Percentiles rank a stretch among this genome's conserved stretches.
Evolutionary conservation across 2,797 vertebrate genomes (phyloP).

Genomic region (Lutjanus campechanus): DNA sequence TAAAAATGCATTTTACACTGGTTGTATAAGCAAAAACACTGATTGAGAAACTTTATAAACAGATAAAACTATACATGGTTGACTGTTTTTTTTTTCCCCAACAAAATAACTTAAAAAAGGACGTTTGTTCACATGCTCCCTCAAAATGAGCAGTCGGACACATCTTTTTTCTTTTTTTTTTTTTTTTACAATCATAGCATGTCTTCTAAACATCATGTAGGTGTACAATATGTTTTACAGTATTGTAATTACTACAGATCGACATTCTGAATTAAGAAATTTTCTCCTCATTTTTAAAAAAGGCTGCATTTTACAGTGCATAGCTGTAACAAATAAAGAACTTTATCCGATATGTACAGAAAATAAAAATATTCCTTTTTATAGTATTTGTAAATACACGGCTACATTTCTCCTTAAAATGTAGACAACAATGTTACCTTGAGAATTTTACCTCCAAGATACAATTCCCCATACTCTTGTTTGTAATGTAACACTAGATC

Average conservation of each 20-base stretch:
- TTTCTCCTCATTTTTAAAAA: constrained; percentile 92
- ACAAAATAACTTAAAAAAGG: constrained; percentile 82
- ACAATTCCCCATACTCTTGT: constrained; percentile 87
- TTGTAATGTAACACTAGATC: constrained; percentile 92
- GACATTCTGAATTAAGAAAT: constrained; percentile 99
- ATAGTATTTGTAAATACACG: constrained; percentile 96
- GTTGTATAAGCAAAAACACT: constrained; percentile 86
- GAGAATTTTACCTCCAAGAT: constrained; percentile 85
- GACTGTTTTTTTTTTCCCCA: constrained; percentile 64
- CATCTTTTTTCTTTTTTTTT: constrained; percentile 65
- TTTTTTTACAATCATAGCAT: constrained; percentile 95
- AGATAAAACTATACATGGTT: constrained; percentile 84
- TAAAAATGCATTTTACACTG: constrained; percentile 90
- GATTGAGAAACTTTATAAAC: constrained; percentile 84
- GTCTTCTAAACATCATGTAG: constrained; percentile 95
- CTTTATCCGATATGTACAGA: constrained; percentile 95
- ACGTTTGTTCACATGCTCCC: constrained; percentile 84
- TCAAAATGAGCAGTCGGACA: constrained; percentile 83
- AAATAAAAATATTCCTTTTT: constrained; percentile 99
- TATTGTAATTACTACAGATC: constrained; percentile 94
- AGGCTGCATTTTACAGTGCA: constrained; percentile 99
- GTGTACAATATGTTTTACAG: constrained; percentile 94
- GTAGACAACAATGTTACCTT: constrained; percentile 92
- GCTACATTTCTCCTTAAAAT: constrained; percentile 91
- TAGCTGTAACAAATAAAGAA: constrained; percentile 99